Evolutionary conservation across 2,797 vertebrate species (phyloP), one percentile per base, ranked within the genome.

Genomic region (Sitta carolinensis): DNA sequence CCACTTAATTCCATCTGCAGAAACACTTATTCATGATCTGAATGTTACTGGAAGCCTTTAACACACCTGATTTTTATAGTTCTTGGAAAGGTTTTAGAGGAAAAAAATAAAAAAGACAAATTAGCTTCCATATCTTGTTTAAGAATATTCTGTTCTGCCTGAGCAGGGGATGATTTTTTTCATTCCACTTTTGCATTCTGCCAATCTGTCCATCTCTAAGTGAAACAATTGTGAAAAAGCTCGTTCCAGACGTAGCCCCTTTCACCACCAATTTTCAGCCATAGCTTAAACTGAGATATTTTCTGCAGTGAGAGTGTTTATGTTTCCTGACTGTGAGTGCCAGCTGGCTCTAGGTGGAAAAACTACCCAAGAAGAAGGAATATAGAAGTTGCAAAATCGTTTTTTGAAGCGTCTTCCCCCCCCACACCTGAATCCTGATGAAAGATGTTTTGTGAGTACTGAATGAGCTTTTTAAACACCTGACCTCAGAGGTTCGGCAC

Each of bases 291-390:
- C 45, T 11, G 6, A 70, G 51, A 45, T 7, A 6, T 84, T 89
- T 88, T 73, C 78, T 85, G 66, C 72, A 57, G 1, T 47, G 30
- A n/a, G 61, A 63, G 15, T 27, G 34, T 86, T 95, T 89, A 10
- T 5, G 4, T 42, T 79, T 63, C 78, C 75, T 27, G 47, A 19
- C 62, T 13, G 8, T 6, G 40, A 85, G 79, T 57, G 90, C 84
- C 91, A 89, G 69, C 78, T 94, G 91, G 86, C 84, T 84, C 88
- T 29, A 36, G 55, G 45, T 27, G 19, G 58, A 57, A 89, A 95
- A 84, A 68, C 42, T 59, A 61, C 40, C 10, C 20, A 17, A 70
- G 48, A 30, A 63, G 32, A 32, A 72, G 42, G 47, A 61, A 64
- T 29, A 80, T 27, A 66, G 59, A 87, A 75, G 58, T 61, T 91